These are phyloP conservation scores for Meliscaeva auricollis DNA, from an alignment of 2,888 invertebrate species.

Conservation along the genomic window DNA sequence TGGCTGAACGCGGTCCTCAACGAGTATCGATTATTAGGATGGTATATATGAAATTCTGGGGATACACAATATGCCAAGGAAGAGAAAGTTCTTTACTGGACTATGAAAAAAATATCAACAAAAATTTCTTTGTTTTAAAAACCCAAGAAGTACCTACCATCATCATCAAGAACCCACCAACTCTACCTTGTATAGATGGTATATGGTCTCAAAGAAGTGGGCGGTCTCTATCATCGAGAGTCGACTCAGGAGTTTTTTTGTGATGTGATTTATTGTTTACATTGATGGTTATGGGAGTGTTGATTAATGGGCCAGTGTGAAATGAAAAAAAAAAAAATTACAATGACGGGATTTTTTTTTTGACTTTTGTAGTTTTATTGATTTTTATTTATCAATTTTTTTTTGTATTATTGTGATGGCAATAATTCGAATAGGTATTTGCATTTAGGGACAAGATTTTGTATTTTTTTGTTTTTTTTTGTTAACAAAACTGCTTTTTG, in stretches of 20 bases:
- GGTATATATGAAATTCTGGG: constrained; percentile 41
- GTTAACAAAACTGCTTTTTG: constrained; percentile 9
- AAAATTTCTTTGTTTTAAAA: constrained; percentile 20
- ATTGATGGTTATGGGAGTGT: constrained; percentile 51
- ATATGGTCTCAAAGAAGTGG: constrained; percentile 55
- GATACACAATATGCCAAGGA: background rate
- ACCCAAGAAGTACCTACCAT: constrained; percentile 4
- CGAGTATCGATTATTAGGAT: constrained; percentile 20
- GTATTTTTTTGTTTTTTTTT: too few relatives aligned
- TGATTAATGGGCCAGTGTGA: constrained; percentile 61
- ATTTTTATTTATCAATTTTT: background rate
- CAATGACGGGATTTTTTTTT: constrained; percentile 5
- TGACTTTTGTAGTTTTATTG: background rate
- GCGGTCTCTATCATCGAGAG: constrained; percentile 55
- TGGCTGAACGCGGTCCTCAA: background rate
- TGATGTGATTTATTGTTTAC: constrained; percentile 63
- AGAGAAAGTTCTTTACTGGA: constrained; percentile 60
- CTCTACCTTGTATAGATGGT: background rate
- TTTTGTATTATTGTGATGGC: background rate
- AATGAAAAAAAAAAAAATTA: constrained; percentile 17
- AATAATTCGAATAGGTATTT: background rate
- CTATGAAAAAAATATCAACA: background rate
- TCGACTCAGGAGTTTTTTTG: constrained; percentile 28
- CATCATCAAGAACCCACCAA: constrained; percentile 12
- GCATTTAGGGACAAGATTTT: background rate